These are phyloP conservation scores for Microtus montanus DNA, from an alignment of 2,113 vertebrate genomes.

Conservation along the genomic window DNA sequence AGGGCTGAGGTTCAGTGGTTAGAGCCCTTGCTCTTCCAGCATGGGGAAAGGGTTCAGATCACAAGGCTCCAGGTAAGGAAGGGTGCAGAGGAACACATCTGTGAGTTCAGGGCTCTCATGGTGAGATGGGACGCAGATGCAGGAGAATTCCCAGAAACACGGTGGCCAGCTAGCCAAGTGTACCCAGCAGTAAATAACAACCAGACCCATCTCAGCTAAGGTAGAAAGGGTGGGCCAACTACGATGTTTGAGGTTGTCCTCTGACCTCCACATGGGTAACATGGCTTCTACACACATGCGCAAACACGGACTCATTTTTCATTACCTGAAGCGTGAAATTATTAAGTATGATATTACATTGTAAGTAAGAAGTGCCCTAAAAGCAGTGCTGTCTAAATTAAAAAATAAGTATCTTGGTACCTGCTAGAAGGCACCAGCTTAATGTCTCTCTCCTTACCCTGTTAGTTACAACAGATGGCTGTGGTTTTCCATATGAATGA, in stretches of 20 bases:
- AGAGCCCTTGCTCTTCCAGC: background rate
- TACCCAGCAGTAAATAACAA: background rate
- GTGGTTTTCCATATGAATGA: background rate
- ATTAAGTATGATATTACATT: background rate
- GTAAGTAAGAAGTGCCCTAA: background rate
- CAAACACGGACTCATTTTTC: background rate
- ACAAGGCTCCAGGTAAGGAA: background rate
- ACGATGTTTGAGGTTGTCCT: background rate
- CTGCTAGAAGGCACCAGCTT: background rate
- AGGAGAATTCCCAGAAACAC: background rate
- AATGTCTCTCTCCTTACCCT: background rate
- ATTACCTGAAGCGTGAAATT: constrained; percentile 33
- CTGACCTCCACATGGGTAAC: background rate
- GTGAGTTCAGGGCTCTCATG: background rate
- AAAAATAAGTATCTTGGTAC: background rate
- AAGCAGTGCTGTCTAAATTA: background rate
- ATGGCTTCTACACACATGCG: no score
- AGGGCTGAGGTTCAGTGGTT: background rate
- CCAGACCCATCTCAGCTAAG: no score
- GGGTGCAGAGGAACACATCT: background rate
- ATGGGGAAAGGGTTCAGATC: background rate
- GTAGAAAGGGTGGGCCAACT: background rate
- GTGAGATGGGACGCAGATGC: background rate
- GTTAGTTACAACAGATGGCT: background rate
- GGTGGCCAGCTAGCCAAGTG: background rate